Percentiles rank a stretch among this genome's conserved stretches.
Evolutionary conservation across 2,113 vertebrate genomes (phyloP).

Genomic region (Grammomys dolichurus): DNA sequence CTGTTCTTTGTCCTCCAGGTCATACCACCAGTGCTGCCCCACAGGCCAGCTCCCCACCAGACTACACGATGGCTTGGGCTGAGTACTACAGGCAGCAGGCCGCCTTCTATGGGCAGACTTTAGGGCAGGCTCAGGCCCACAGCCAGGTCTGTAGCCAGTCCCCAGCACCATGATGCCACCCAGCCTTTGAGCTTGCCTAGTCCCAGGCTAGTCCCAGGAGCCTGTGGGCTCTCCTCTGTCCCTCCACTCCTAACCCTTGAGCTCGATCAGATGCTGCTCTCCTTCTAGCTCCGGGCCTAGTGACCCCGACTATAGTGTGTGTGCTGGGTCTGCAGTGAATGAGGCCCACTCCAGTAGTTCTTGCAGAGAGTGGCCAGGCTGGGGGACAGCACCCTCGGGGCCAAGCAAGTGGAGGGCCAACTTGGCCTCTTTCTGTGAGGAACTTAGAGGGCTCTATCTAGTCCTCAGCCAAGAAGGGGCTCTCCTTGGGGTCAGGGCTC

Average conservation of each 20-base stretch:
- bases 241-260: not conserved
- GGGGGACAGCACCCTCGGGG: too few species aligned
- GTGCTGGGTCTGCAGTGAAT: not conserved
- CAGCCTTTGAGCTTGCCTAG: not conserved
- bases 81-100: slow-evolving; percentile 98
- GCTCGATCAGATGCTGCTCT: not conserved
- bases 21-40: slow-evolving; percentile 93
- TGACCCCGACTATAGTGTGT: fast-evolving
- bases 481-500: not conserved
- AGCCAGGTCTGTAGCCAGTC: slow-evolving; percentile 91
- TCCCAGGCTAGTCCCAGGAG: fast-evolving
- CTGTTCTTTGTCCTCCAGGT: slow-evolving; percentile 85
- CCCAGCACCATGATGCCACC: fast-evolving
- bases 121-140: slow-evolving; percentile 95
- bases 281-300: not conserved
- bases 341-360: not conserved
- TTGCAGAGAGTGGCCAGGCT: not conserved
- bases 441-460: not conserved
- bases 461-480: not conserved
- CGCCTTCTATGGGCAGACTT: slow-evolving; percentile 96
- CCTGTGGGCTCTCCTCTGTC: not conserved
- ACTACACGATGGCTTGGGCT: slow-evolving; percentile 97
- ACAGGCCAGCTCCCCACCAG: slow-evolving; percentile 96
- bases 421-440: not conserved
- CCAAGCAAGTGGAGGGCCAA: not conserved